These are phyloP conservation scores for Eira barbara DNA, from an alignment of 2,113 vertebrate species.

Conservation along the genomic window DNA sequence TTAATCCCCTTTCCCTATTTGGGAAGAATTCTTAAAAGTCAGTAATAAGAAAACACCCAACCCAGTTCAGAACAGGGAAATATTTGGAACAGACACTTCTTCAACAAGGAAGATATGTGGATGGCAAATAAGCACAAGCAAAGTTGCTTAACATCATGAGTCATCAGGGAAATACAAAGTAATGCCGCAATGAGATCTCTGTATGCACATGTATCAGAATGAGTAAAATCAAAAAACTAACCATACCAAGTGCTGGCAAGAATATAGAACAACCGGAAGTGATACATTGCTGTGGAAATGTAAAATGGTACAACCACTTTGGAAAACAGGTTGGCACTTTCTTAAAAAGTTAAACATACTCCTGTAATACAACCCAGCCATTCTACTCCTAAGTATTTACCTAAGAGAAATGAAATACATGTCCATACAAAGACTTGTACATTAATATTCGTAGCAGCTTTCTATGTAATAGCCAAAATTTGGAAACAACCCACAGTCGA, in stretches of 20 bases:
- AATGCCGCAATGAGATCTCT: background rate
- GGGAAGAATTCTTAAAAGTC: background rate
- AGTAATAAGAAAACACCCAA: background rate
- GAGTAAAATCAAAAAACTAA: slow-evolving; percentile 13
- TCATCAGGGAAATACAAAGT: slow-evolving; percentile 4
- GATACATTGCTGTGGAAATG: background rate
- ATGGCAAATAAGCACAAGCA: background rate
- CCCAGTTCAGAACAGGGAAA: background rate
- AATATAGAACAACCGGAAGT: background rate
- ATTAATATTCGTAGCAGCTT: background rate
- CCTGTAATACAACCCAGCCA: background rate
- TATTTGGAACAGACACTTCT: background rate
- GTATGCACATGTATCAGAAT: background rate
- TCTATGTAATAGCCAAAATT: background rate
- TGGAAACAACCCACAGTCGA: background rate
- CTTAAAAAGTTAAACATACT: slow-evolving; percentile 28
- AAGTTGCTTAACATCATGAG: background rate
- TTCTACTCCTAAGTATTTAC: background rate
- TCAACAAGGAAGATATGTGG: background rate
- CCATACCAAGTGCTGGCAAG: background rate
- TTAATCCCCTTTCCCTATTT: background rate
- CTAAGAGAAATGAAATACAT: slow-evolving; percentile 12
- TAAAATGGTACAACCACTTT: background rate
- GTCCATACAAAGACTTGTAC: background rate
- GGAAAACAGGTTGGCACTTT: slow-evolving; percentile 22